These are phyloP conservation scores for Anoplius nigerrimus DNA, from an alignment of 2,888 invertebrate genomes.

Conservation along the genomic window DNA sequence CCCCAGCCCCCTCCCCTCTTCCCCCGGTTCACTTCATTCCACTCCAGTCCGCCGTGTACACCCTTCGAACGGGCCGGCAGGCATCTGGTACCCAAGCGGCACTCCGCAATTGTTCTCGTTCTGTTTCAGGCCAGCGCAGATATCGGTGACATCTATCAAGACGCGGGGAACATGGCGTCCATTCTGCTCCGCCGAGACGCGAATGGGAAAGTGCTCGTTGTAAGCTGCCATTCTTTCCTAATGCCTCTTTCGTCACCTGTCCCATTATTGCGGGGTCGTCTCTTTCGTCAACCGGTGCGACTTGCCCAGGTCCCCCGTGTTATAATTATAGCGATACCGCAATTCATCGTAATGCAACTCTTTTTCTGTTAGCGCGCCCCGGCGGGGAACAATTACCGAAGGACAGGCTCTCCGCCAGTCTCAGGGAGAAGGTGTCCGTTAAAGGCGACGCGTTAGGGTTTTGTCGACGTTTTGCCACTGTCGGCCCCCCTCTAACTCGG, in stretches of 20 bases:
- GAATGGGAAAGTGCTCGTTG: constrained; percentile 89
- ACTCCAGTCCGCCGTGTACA: too few species aligned
- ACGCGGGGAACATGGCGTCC: constrained; percentile 90
- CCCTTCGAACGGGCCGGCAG: too few species aligned
- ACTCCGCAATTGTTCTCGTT: constrained; percentile 31
- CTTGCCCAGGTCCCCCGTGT: constrained; percentile 41
- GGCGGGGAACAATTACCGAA: background rate
- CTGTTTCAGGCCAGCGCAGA: constrained; percentile 78
- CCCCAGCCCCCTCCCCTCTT: too few species aligned
- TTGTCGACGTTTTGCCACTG: background rate
- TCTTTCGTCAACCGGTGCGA: constrained; percentile 61
- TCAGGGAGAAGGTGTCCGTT: background rate
- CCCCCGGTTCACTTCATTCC: too few species aligned
- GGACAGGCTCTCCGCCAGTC: background rate
- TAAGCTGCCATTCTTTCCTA: constrained; percentile 78
- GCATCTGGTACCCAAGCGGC: too few species aligned
- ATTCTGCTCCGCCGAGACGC: constrained; percentile 88
- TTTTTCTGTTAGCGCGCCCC: constrained; percentile 15
- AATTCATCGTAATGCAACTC: constrained; percentile 45
- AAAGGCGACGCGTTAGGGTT: background rate
- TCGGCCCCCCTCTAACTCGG: background rate
- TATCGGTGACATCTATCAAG: constrained; percentile 92
- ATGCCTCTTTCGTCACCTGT: constrained; percentile 61
- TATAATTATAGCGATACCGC: constrained; percentile 60
- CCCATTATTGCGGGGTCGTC: constrained; percentile 54